phyloP scores from a whole-genome alignment of 2,888 invertebrate genomes.

The Thumatha senex region DNA sequence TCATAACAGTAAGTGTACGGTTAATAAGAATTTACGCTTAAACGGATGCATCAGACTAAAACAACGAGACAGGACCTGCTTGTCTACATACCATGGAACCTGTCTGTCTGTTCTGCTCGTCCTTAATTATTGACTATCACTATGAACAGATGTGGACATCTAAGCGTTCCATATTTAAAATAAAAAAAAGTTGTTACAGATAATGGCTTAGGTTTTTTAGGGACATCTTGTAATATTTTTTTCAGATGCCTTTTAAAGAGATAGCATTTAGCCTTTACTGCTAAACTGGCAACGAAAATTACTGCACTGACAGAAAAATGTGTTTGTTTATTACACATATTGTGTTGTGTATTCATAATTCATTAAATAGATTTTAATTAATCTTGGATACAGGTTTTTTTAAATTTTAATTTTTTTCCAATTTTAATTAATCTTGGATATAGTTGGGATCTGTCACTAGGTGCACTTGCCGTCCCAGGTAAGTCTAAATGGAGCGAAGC shows the following conservation, averaged over 20 bases:
- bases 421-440: too few relatives aligned
- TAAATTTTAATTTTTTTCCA: too few relatives aligned
- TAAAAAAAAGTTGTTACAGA: constrained; percentile 9
- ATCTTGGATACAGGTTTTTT: too few relatives aligned
- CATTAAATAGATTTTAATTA: too few relatives aligned
- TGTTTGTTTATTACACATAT: too few relatives aligned
- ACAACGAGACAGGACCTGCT: constrained; percentile 22
- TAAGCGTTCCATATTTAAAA: constrained; percentile 10
- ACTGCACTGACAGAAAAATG: too few relatives aligned
- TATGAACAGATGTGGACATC: constrained; percentile 40
- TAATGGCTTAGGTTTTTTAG: constrained; percentile 5
- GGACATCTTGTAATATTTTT: neutral
- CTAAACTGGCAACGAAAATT: too few relatives aligned
- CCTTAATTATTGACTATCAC: constrained; percentile 53
- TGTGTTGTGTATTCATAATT: too few relatives aligned
- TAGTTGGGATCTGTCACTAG: too few relatives aligned
- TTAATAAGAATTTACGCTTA: constrained; percentile 27
- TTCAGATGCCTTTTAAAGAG: neutral
- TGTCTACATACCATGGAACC: constrained; percentile 46
- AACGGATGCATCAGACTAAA: constrained; percentile 17
- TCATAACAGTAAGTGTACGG: constrained; percentile 35
- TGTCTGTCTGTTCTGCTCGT: constrained; percentile 44
- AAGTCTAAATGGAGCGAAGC: too few relatives aligned
- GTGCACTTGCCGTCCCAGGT: too few relatives aligned
- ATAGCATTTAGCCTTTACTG: too few relatives aligned